Evolutionary conservation across 2,888 invertebrate species (phyloP).

Genomic region (Pseudanteris insignis): DNA sequence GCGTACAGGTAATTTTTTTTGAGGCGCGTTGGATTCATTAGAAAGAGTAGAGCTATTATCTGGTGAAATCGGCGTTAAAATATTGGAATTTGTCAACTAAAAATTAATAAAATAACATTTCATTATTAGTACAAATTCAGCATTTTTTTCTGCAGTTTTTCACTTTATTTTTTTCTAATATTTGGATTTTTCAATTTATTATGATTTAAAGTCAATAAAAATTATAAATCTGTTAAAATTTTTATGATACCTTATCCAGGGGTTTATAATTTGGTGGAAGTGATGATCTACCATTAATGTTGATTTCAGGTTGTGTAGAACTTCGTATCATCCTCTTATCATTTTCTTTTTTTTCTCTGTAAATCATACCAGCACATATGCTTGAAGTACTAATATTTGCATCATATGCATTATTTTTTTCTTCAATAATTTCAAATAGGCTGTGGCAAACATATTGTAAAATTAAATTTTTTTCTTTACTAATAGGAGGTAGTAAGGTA

Average conservation of each 20-base stretch:
- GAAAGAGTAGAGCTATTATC: background rate
- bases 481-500: slow-evolving; percentile 54
- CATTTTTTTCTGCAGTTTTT: no score
- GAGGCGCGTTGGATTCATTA: slow-evolving; percentile 1
- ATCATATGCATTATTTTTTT: slow-evolving; percentile 48
- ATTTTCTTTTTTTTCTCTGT: slow-evolving; percentile 9
- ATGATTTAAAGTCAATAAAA: no score
- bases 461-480: slow-evolving; percentile 50
- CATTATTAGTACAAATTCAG: slow-evolving; percentile 8
- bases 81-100: background rate
- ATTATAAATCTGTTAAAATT: no score
- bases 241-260: slow-evolving; percentile 3
- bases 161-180: no score
- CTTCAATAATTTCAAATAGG: slow-evolving; percentile 51
- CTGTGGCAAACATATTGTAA: slow-evolving; percentile 51
- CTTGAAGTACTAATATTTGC: slow-evolving; percentile 43
- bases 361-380: slow-evolving; percentile 13
- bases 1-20: slow-evolving; percentile 16
- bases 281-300: slow-evolving; percentile 15
- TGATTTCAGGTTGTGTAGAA: slow-evolving; percentile 50
- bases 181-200: no score
- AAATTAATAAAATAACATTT: no score
- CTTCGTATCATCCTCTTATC: slow-evolving; percentile 44
- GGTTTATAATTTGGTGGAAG: slow-evolving; percentile 13
- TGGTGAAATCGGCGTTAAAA: slow-evolving; percentile 5